Evolutionary conservation across 2,797 vertebrate species (phyloP).

Genomic region (Crocidura indochinensis): DNA sequence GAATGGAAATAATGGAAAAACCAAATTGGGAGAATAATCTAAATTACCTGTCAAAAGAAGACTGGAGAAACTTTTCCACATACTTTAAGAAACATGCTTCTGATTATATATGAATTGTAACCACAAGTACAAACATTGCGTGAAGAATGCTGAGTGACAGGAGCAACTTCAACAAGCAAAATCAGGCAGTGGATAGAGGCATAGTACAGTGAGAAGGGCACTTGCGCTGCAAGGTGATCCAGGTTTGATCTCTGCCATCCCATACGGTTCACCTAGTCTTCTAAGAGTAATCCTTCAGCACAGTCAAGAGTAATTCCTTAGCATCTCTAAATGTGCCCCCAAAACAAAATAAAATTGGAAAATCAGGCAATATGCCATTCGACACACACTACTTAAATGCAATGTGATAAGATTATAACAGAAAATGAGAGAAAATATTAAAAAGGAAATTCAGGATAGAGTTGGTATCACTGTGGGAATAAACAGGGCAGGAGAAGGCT

Average conservation of each 20-base stretch:
- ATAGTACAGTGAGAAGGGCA: too few species aligned
- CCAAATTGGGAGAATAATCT: background rate
- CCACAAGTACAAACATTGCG: background rate
- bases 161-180: conserved; percentile 8
- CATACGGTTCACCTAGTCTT: too few species aligned
- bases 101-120: background rate
- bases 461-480: background rate
- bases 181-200: too few species aligned
- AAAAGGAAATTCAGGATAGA: conserved; percentile 6
- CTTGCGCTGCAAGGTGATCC: too few species aligned
- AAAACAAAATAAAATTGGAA: background rate
- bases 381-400: background rate
- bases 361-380: background rate
- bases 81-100: conserved; percentile 46
- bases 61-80: background rate
- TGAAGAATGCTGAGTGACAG: conserved; percentile 4
- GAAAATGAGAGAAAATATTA: background rate
- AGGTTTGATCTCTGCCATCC: too few species aligned
- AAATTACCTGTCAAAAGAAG: conserved; percentile 17
- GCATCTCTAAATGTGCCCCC: too few species aligned
- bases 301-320: too few species aligned
- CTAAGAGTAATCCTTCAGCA: too few species aligned
- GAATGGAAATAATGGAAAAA: background rate
- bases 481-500: background rate
- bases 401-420: conserved; percentile 1